A percentile compares a stretch with the other conserved stretches of the same genome.
Conservation (phyloP, 2,888 invertebrate genomes). For the Holacanthella duospinosa region DNA sequence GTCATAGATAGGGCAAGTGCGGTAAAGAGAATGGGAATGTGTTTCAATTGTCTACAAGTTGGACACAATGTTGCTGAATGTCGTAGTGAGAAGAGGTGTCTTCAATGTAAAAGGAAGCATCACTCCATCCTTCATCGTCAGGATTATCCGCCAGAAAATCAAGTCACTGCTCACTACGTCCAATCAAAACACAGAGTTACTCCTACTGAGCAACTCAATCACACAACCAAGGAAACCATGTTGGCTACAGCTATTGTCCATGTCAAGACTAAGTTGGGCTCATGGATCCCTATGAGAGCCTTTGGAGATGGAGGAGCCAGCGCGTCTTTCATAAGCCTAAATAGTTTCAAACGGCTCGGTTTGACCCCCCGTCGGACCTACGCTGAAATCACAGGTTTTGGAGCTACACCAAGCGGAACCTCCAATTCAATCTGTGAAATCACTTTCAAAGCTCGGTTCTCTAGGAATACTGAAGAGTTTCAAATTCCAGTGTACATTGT, state of each 20-base stretch:
- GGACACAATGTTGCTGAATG: not conserved
- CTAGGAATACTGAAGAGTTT: not conserved
- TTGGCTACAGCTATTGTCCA: not conserved
- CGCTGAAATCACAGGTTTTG: slow-evolving; percentile 1
- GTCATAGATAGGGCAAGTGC: not conserved
- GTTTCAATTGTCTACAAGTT: not conserved
- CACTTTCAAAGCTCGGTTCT: not conserved
- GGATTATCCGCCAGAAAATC: not conserved
- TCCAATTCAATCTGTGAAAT: not conserved
- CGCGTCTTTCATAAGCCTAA: not conserved
- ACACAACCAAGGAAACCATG: not conserved
- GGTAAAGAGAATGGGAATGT: not conserved
- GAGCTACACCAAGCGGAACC: not conserved
- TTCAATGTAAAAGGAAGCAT: not conserved
- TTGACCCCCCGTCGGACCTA: not conserved
- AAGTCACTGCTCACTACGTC: not conserved
- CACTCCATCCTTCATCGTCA: not conserved
- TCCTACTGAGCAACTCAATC: not conserved
- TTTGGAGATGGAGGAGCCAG: not conserved
- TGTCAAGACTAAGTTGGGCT: not conserved
- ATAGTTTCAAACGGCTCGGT: slow-evolving; percentile 5
- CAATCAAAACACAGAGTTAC: not conserved
- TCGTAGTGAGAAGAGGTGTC: not conserved
- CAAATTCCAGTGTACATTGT: not conserved
- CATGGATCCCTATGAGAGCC: not conserved